Evolutionary conservation across 2,888 invertebrate species (phyloP).

Genomic region (Agonopterix alstromeriana): DNA sequence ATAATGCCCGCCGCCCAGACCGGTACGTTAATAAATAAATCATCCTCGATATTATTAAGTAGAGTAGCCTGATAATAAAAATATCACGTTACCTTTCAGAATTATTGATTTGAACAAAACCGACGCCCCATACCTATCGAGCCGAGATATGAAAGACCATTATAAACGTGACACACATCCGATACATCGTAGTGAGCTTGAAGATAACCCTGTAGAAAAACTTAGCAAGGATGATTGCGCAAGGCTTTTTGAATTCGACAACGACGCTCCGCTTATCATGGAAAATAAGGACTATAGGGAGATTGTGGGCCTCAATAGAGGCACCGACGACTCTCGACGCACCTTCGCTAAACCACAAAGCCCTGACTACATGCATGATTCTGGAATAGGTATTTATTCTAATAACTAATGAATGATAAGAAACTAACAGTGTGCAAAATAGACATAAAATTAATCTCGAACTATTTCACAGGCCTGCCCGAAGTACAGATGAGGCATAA

Average conservation of each 20-base stretch:
- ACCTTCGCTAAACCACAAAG: constrained; percentile 68
- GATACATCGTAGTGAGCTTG: constrained; percentile 39
- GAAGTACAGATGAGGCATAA: constrained; percentile 71
- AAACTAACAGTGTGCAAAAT: not conserved
- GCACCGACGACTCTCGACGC: constrained; percentile 67
- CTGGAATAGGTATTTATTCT: constrained; percentile 59
- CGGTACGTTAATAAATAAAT: constrained; percentile 32
- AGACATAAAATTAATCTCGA: no score
- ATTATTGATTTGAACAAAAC: constrained; percentile 70
- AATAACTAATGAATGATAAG: not conserved
- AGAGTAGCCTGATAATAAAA: not conserved
- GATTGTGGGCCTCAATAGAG: constrained; percentile 67
- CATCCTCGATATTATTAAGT: not conserved
- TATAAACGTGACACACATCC: constrained; percentile 52
- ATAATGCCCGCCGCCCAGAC: constrained; percentile 61
- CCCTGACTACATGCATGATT: constrained; percentile 74
- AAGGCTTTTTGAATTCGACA: constrained; percentile 77
- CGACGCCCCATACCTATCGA: constrained; percentile 60
- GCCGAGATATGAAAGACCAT: constrained; percentile 49
- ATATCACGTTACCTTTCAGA: constrained; percentile 36
- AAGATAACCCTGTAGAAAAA: constrained; percentile 63
- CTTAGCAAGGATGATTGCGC: constrained; percentile 67
- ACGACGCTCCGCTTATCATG: constrained; percentile 70
- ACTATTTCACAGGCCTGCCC: constrained; percentile 51
- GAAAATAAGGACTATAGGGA: constrained; percentile 68